Evolutionary conservation across 2,888 invertebrate genomes (phyloP), one percentile per base, ranked within the genome.

Genomic region (Cacoxenus indagator): DNA sequence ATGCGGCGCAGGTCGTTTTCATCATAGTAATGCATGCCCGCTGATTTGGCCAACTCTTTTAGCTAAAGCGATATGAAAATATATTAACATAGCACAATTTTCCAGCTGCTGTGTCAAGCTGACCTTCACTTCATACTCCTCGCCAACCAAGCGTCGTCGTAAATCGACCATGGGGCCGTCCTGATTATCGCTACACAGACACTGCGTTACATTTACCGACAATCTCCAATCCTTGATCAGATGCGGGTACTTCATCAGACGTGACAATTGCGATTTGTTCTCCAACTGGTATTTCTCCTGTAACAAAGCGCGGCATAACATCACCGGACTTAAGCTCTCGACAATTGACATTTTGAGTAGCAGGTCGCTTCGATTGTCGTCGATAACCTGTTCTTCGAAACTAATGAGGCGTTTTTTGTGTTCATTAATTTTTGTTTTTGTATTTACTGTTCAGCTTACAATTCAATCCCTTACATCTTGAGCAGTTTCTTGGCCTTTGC

Each of bases 81-180:
- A 5, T 1, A 26, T 51, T 19, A 65, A 62, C 11, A 3, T 17
- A 8, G 8, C 17, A 17, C 89, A 84, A 93, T 91, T 67, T 95
- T 17, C 87, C 0, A 9, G 22, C 29, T 87, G 2, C 14, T 29
- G 29, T 67, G 82, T 4, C 26, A 5, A 11, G 14, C 59, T 9
- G 11, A 59, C 85, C 84, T 93, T 91, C 51, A 93, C 87, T 89
- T 97, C 97, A 88, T 96, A 95, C 85, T 97, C 96, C 83, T 93
- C 91, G 0, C 97, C 97, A 72, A 96, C 27, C 3, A 84, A 94
- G 92, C 93, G 92, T 87, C 93, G 93, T 69, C 94, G 92, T 37
- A 93, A 90, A 89, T 96, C 95, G 71, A 93, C 91, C 78, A 94
- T 89, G 0, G 94, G 93, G 48, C 96, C 96, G 88, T 96, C 96